phyloP scores from a whole-genome alignment of 1,140 invertebrate species.

The Polypedilum vanderplanki region DNA sequence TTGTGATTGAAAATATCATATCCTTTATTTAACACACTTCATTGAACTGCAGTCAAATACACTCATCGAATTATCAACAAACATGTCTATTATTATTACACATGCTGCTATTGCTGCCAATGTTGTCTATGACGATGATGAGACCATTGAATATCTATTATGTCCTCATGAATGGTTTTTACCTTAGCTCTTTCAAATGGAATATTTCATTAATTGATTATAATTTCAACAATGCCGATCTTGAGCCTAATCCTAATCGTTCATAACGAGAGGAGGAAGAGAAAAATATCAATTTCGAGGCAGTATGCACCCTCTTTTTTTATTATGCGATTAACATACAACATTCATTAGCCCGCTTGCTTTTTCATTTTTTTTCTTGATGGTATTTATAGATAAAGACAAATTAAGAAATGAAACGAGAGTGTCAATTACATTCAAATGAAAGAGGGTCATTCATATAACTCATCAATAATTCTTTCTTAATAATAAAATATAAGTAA shows the following conservation, averaged over 20 bases:
- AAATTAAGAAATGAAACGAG: not conserved
- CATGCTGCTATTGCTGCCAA: not conserved
- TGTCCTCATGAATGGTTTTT: not conserved
- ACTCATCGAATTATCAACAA: slow-evolving; percentile 9
- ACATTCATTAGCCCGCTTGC: too few species aligned
- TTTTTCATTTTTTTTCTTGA: not conserved
- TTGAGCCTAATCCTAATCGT: not conserved
- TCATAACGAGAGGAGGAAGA: not conserved
- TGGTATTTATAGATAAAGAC: not conserved
- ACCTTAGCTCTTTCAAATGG: too few species aligned
- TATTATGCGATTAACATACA: too few species aligned
- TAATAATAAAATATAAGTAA: too few species aligned
- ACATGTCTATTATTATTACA: not conserved
- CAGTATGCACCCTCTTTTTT: too few species aligned
- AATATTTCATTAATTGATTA: not conserved
- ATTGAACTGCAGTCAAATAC: slow-evolving; percentile 22
- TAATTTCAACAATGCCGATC: not conserved
- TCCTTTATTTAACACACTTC: slow-evolving; percentile 21
- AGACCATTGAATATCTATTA: slow-evolving; percentile 10
- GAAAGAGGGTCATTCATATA: slow-evolving; percentile 3
- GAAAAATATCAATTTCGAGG: not conserved
- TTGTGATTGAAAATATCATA: slow-evolving; percentile 27
- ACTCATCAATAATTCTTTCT: slow-evolving; percentile 19
- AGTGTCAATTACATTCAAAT: slow-evolving; percentile 18
- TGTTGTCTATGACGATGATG: not conserved